Conservation (phyloP, 1,140 invertebrate species). For the Atopsyche davidsoni region DNA sequence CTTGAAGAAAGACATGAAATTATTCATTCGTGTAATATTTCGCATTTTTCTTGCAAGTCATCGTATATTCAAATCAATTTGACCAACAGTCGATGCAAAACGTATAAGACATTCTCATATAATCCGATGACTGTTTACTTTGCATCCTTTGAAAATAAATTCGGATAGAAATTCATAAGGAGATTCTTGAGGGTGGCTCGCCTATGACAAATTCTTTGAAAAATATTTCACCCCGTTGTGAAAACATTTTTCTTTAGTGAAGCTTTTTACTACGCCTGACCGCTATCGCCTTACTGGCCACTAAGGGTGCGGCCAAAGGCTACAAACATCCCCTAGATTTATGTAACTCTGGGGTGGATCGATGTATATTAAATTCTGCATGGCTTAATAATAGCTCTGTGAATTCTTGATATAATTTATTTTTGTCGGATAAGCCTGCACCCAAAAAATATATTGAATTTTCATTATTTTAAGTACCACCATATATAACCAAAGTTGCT, state of each 20-base stretch:
- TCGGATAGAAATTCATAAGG: conserved; percentile 23
- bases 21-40: too few relatives aligned
- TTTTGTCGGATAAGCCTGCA: neutral
- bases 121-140: conserved; percentile 8
- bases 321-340: too few relatives aligned
- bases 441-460: neutral
- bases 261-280: conserved; percentile 14
- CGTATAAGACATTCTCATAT: too few relatives aligned
- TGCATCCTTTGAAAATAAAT: neutral
- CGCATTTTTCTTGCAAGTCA: too few relatives aligned
- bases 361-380: neutral
- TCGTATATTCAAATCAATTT: too few relatives aligned
- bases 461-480: too few relatives aligned
- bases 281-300: conserved; percentile 23
- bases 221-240: conserved; percentile 14
- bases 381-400: neutral
- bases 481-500: too few relatives aligned
- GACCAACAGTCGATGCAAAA: too few relatives aligned
- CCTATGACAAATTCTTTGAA: conserved; percentile 24
- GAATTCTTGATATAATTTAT: neutral
- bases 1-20: too few relatives aligned
- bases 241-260: conserved; percentile 20
- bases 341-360: neutral
- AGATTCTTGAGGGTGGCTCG: conserved; percentile 13
- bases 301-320: conserved; percentile 9